These are phyloP conservation scores for Bubalus kerabau DNA, from an alignment of 2,113 vertebrate genomes.

Conservation along the genomic window DNA sequence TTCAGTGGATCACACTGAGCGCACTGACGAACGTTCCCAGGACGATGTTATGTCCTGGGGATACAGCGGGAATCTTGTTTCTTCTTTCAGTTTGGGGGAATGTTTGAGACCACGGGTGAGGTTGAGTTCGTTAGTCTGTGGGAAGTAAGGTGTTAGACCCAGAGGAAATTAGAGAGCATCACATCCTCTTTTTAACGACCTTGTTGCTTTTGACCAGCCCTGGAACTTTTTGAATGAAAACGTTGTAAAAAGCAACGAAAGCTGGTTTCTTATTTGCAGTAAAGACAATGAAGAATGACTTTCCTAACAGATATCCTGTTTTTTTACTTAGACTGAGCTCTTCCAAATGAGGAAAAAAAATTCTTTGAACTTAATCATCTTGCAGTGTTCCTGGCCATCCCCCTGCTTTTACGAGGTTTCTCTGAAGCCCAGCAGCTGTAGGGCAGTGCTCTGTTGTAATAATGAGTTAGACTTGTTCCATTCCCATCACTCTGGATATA, in stretches of 20 bases:
- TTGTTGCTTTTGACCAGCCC: not conserved
- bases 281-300: not conserved
- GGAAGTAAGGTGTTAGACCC: not conserved
- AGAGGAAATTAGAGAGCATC: not conserved
- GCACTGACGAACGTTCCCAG: not conserved
- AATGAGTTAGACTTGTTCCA: not conserved
- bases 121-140: not conserved
- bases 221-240: conserved; percentile 39
- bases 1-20: not conserved
- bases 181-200: not conserved
- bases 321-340: not conserved
- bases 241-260: not conserved
- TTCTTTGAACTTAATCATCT: not conserved
- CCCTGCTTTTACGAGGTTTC: conserved; percentile 19
- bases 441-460: not conserved
- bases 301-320: conserved; percentile 5
- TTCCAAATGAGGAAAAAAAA: not conserved
- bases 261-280: not conserved
- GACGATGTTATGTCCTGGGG: not conserved
- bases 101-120: not conserved
- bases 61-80: not conserved
- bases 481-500: not conserved
- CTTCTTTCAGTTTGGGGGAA: not conserved
- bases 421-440: not conserved
- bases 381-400: not conserved